Evolutionary conservation across 2,113 vertebrate genomes (phyloP).

Genomic region (Megalops atlanticus): DNA sequence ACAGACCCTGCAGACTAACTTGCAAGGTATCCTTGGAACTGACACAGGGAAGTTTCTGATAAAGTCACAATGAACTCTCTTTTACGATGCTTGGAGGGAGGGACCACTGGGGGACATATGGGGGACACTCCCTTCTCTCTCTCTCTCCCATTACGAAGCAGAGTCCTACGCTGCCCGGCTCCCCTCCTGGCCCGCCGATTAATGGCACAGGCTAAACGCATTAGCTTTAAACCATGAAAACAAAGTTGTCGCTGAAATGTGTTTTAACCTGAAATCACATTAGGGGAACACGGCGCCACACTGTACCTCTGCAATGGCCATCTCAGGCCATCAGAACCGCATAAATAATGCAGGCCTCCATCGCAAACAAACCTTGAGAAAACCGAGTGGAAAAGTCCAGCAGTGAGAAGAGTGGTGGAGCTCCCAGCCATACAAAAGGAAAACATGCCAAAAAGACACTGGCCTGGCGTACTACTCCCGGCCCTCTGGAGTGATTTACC

Average conservation of each 20-base stretch:
- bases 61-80: neutral
- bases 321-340: neutral
- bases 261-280: neutral
- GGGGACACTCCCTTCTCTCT: neutral
- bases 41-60: neutral
- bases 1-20: neutral
- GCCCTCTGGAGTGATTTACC: too few species aligned
- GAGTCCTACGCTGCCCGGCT: neutral
- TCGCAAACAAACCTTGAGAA: neutral
- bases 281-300: neutral
- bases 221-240: constrained; percentile 1
- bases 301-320: neutral
- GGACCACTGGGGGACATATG: neutral
- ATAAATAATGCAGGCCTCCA: neutral
- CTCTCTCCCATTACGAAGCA: neutral
- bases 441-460: constrained; percentile 44
- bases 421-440: too few species aligned
- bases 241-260: neutral
- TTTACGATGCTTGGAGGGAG: neutral
- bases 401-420: neutral
- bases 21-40: constrained; percentile 1
- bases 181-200: neutral
- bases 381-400: constrained; percentile 18
- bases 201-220: neutral
- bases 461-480: constrained; percentile 19